Percentiles rank a stretch among this genome's conserved stretches.
Conservation (phyloP, 2,888 invertebrate species). For the Eupithecia pulchellata region DNA sequence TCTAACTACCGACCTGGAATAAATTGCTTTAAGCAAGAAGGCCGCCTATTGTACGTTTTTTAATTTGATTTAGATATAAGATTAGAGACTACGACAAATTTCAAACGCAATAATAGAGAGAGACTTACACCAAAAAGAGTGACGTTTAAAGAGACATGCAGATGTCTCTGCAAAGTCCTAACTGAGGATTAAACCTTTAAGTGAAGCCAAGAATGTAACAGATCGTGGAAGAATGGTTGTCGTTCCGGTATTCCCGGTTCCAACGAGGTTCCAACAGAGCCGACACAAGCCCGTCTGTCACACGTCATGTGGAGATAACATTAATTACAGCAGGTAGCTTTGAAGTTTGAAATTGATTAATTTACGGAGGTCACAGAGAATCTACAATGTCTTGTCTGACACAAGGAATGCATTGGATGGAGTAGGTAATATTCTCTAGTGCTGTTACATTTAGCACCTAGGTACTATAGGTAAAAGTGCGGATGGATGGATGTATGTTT, state of each 20-base stretch:
- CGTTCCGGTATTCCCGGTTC: background rate
- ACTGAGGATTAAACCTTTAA: background rate
- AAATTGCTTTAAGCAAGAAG: too few species aligned
- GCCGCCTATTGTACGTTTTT: too few species aligned
- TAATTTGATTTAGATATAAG: too few species aligned
- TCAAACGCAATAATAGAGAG: too few species aligned
- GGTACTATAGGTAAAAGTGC: too few species aligned
- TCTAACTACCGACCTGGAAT: too few species aligned
- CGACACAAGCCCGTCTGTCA: conserved; percentile 5
- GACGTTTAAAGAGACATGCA: too few species aligned
- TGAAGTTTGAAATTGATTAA: conserved; percentile 12
- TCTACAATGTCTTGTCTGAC: background rate
- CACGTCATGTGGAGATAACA: background rate
- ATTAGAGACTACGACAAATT: too few species aligned
- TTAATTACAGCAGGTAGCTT: conserved; percentile 13
- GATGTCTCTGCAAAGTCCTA: background rate
- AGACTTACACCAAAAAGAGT: too few species aligned
- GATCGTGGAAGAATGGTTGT: background rate
- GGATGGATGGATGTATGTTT: background rate
- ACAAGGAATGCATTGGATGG: background rate
- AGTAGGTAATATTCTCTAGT: background rate
- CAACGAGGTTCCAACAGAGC: background rate
- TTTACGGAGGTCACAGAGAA: background rate
- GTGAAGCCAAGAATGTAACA: background rate
- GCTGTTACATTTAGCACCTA: too few species aligned